phyloP scores from a whole-genome alignment of 2,797 vertebrate species.

The Gymnopithys bicolor region DNA sequence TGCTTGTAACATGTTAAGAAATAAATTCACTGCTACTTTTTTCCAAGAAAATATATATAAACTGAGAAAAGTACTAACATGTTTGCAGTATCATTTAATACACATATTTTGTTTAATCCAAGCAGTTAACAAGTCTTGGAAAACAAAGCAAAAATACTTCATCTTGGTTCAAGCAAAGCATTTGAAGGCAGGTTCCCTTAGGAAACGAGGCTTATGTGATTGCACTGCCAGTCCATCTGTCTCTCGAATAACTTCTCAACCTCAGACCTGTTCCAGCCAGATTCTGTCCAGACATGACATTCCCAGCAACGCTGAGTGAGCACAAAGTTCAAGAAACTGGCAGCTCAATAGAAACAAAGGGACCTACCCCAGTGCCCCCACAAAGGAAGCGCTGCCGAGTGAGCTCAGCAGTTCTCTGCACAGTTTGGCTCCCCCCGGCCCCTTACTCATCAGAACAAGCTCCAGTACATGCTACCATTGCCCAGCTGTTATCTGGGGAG shows the following conservation, averaged over 20 bases:
- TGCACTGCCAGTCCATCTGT: constrained; percentile 14
- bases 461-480: background rate
- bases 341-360: background rate
- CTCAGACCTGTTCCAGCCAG: background rate
- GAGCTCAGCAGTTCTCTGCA: constrained; percentile 33
- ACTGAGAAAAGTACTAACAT: background rate
- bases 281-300: background rate
- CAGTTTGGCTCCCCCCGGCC: background rate
- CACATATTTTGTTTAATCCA: background rate
- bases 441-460: background rate
- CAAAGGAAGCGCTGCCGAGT: background rate
- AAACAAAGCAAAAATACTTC: constrained; percentile 23
- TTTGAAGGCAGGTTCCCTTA: constrained; percentile 31
- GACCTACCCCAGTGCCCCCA: background rate
- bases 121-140: constrained; percentile 6
- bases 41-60: background rate
- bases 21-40: background rate
- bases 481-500: constrained; percentile 5
- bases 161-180: constrained; percentile 34
- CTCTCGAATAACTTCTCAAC: background rate
- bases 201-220: constrained; percentile 26
- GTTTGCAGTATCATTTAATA: background rate
- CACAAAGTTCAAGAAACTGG: constrained; percentile 11
- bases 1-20: background rate
- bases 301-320: background rate